phyloP scores from a whole-genome alignment of 2,888 invertebrate species.

The Steinernema scapterisci region DNA sequence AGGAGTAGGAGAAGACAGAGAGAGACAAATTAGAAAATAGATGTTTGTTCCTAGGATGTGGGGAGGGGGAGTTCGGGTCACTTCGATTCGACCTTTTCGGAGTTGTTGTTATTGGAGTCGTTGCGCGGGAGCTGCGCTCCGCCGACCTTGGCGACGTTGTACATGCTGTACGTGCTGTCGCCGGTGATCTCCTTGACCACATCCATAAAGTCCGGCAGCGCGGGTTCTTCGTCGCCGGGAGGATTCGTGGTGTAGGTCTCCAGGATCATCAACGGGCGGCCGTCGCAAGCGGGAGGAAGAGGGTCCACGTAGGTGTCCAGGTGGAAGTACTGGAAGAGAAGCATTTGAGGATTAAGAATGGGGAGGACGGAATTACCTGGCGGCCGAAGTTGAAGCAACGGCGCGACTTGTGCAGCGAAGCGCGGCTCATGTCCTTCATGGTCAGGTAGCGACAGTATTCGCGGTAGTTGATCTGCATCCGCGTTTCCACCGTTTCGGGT shows the following conservation, averaged over 20 bases:
- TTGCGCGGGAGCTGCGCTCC: neutral
- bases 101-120: slow-evolving; percentile 18
- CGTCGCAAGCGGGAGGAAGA: slow-evolving; percentile 56
- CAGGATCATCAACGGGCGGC: slow-evolving; percentile 60
- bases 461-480: slow-evolving; percentile 52
- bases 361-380: slow-evolving; percentile 40
- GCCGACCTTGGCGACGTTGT: slow-evolving; percentile 46
- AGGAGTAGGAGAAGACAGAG: slow-evolving; percentile 14
- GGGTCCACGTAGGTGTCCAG: slow-evolving; percentile 65
- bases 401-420: slow-evolving; percentile 55
- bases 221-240: slow-evolving; percentile 47
- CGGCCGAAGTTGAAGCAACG: slow-evolving; percentile 63
- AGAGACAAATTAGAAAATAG: neutral
- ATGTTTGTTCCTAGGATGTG: neutral
- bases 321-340: slow-evolving; percentile 56
- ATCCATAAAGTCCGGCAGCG: slow-evolving; percentile 57
- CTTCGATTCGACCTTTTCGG: neutral
- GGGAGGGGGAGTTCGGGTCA: neutral
- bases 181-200: slow-evolving; percentile 63
- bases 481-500: slow-evolving; percentile 58
- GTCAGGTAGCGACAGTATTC: slow-evolving; percentile 54
- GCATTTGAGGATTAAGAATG: neutral
- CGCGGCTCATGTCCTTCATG: slow-evolving; percentile 59
- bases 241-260: slow-evolving; percentile 65
- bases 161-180: slow-evolving; percentile 59